A percentile compares a stretch with the other conserved stretches of the same genome.
Conservation (phyloP, 2,113 vertebrate species). For the Tamias sibiricus region DNA sequence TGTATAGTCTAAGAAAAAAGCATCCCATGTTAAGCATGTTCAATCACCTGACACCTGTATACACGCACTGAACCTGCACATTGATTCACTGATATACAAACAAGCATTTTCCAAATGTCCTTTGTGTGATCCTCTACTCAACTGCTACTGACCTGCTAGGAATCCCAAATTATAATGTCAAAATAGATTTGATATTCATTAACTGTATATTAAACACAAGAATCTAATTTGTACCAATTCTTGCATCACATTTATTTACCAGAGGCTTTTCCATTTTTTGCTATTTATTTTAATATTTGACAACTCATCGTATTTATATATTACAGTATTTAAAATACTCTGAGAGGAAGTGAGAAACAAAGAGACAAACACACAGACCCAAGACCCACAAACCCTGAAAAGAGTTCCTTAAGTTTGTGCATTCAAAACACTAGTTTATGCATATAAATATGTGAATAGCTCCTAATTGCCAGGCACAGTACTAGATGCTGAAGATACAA, state of each 20-base stretch:
- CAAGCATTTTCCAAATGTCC: conserved; percentile 17
- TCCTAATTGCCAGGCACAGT: neutral
- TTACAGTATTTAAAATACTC: neutral
- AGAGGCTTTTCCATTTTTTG: neutral
- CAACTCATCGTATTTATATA: neutral
- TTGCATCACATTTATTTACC: conserved; percentile 28
- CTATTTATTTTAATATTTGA: conserved; percentile 9
- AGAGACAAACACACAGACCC: neutral
- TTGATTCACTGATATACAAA: neutral
- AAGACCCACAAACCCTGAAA: neutral
- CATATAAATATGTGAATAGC: neutral
- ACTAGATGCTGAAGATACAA: conserved; percentile 3
- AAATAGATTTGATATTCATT: conserved; percentile 16
- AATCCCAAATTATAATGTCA: conserved; percentile 17
- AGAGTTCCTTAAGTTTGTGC: neutral
- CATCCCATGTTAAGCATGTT: neutral
- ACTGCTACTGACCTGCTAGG: neutral
- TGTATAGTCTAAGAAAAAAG: neutral
- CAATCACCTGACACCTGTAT: neutral
- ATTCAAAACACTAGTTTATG: conserved; percentile 31
- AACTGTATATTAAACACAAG: neutral
- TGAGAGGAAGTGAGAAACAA: neutral
- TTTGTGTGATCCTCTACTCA: conserved; percentile 10
- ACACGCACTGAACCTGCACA: neutral
- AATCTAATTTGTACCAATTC: conserved; percentile 10